Evolutionary conservation across 2,797 vertebrate species (phyloP), one percentile per base, ranked within the genome.

Genomic region (Chaunax sp.): DNA sequence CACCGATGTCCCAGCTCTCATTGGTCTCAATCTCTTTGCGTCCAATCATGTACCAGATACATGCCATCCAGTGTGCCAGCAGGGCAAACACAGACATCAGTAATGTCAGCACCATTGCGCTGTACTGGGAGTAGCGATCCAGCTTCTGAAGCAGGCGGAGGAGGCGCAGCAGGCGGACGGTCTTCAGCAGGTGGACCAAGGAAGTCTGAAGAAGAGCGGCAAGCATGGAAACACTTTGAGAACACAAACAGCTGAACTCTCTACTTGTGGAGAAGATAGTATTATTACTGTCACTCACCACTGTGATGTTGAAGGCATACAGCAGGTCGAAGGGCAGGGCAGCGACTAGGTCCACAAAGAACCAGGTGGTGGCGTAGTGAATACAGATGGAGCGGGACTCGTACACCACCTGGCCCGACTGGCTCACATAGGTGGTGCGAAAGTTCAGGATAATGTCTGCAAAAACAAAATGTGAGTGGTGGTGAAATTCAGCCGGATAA

Each of bases 71-170:
- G 89, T 98, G 97, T 0, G 96, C 97, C 63, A 98, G 92, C 77
- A 98, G 95, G 0, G 95, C 96, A 2, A 98, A 98, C 91, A 95
- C 94, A 5, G 96, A 97, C 96, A 96, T 98, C 40, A 98, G 95
- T 50, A 98, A 88, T 0, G 96, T 97, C 59, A 98, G 95, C 77
- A 98, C 96, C 96, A 97, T 95, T 5, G 97, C 95, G 0, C 97
- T 98, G 95, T 98, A 98, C 91, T 99, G 97, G 0, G 97, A 99
- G 90, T 99, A 98, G 6, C 97, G 95, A 78, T 99, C 97, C 85
- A 99, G 90, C 90, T 97, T 99, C 92, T 98, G 97, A 46, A 99
- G 94, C 77, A 99, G 90, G 41, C 97, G 94, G 75, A 99, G 93
- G 75, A 99, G 90, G 15, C 98, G 94, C 72, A 98, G 92, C 77